Percentiles rank a stretch among this genome's conserved stretches.
Conservation (phyloP, 2,888 invertebrate genomes). For the Trichacis sp. region DNA sequence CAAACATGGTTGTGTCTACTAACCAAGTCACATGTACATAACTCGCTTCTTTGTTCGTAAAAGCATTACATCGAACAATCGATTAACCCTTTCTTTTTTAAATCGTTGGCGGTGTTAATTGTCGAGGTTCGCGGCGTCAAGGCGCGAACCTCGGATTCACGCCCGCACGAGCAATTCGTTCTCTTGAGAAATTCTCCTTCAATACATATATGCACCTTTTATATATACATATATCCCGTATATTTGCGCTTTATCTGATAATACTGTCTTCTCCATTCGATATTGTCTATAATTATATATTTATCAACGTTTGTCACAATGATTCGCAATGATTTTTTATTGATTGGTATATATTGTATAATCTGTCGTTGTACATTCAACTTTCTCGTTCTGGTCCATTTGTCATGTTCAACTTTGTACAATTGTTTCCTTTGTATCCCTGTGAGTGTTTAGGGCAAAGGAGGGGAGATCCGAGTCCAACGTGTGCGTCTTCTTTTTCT, state of each 20-base stretch:
- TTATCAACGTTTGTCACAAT: conserved; percentile 45
- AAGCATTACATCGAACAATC: conserved; percentile 54
- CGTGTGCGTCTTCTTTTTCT: neutral
- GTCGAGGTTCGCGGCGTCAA: too few relatives aligned
- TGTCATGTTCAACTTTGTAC: conserved; percentile 26
- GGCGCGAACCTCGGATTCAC: too few relatives aligned
- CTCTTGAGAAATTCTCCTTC: too few relatives aligned
- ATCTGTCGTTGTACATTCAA: conserved; percentile 51
- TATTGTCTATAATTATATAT: conserved; percentile 27
- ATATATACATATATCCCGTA: too few relatives aligned
- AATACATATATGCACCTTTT: too few relatives aligned
- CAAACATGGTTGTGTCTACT: conserved; percentile 57
- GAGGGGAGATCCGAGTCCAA: conserved; percentile 16
- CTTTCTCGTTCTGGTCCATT: conserved; percentile 42
- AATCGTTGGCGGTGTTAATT: too few relatives aligned
- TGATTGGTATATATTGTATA: conserved; percentile 54
- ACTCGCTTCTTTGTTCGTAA: conserved; percentile 69
- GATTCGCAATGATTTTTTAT: conserved; percentile 25
- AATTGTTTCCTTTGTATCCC: conserved; percentile 38
- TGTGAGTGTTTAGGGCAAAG: conserved; percentile 57
- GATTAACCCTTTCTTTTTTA: conserved; percentile 28
- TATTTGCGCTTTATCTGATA: conserved; percentile 46
- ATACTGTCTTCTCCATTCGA: conserved; percentile 46
- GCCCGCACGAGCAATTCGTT: too few relatives aligned
- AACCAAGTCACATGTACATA: conserved; percentile 67